These are phyloP conservation scores for Apis florea DNA, from an alignment of 1,140 invertebrate species.

Conservation along the genomic window DNA sequence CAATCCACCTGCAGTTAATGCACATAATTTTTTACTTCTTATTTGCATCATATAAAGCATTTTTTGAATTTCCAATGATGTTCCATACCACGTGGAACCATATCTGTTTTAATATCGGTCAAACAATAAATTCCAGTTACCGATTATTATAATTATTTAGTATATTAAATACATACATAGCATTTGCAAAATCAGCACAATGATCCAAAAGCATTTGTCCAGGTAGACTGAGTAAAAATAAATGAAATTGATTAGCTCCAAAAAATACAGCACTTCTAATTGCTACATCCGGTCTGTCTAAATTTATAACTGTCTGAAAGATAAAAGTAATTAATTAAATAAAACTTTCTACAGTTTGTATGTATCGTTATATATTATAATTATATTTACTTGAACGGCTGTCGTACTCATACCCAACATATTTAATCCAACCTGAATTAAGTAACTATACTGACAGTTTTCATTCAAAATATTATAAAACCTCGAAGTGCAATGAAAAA, in stretches of 20 bases:
- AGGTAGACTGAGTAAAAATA: neutral
- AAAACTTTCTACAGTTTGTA: too few species aligned
- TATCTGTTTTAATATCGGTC: neutral
- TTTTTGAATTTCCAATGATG: neutral
- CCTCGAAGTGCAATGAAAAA: neutral
- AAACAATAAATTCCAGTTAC: neutral
- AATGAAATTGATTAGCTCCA: neutral
- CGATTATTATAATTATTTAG: neutral
- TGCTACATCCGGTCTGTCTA: neutral
- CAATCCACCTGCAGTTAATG: conserved; percentile 1
- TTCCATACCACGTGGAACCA: neutral
- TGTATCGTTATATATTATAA: too few species aligned
- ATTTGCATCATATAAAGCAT: conserved; percentile 13
- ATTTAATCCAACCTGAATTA: conserved; percentile 6
- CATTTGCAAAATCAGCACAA: neutral
- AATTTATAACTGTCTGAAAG: neutral
- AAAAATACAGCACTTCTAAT: neutral
- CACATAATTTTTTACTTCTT: neutral
- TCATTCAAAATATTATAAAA: neutral
- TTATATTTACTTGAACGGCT: too few species aligned
- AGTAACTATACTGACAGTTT: neutral
- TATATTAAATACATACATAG: neutral
- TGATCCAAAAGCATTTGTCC: conserved; percentile 5
- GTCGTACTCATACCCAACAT: neutral
- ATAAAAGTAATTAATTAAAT: too few species aligned